Conservation (phyloP, 1,140 invertebrate species). For the Zaprionus tsacasi region DNA sequence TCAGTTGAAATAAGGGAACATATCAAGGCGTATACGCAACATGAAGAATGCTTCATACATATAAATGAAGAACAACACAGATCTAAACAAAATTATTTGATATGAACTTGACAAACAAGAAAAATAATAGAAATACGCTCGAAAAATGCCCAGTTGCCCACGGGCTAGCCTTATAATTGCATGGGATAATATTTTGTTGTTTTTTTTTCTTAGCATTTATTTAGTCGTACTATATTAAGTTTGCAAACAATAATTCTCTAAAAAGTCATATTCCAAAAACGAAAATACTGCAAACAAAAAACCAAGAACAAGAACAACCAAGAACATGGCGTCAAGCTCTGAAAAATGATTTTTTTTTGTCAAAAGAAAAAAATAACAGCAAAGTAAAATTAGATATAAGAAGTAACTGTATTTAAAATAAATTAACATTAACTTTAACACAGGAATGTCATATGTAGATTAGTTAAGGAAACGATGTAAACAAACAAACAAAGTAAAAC, state of each 20-base stretch:
- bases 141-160: constrained; percentile 25
- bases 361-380: constrained; percentile 29
- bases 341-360: constrained; percentile 43
- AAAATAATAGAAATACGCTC: constrained; percentile 4
- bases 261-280: constrained; percentile 61
- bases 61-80: not conserved
- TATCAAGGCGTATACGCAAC: constrained; percentile 66
- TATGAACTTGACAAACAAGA: constrained; percentile 16
- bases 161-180: constrained; percentile 27
- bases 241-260: constrained; percentile 60
- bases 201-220: constrained; percentile 34
- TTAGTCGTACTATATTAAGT: constrained; percentile 51
- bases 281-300: constrained; percentile 16
- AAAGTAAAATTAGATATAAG: constrained; percentile 28
- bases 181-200: constrained; percentile 43
- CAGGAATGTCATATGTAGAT: constrained; percentile 38
- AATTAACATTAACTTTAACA: constrained; percentile 45
- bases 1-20: constrained; percentile 39
- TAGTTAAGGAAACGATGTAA: constrained; percentile 42
- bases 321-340: constrained; percentile 31
- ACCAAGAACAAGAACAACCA: constrained; percentile 9
- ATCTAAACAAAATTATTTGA: not conserved
- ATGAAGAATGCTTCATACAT: not conserved
- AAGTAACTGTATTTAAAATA: constrained; percentile 55
- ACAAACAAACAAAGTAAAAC: constrained; percentile 72